Evolutionary conservation across 2,113 vertebrate species (phyloP).

Genomic region (Nothobranchius furzeri): DNA sequence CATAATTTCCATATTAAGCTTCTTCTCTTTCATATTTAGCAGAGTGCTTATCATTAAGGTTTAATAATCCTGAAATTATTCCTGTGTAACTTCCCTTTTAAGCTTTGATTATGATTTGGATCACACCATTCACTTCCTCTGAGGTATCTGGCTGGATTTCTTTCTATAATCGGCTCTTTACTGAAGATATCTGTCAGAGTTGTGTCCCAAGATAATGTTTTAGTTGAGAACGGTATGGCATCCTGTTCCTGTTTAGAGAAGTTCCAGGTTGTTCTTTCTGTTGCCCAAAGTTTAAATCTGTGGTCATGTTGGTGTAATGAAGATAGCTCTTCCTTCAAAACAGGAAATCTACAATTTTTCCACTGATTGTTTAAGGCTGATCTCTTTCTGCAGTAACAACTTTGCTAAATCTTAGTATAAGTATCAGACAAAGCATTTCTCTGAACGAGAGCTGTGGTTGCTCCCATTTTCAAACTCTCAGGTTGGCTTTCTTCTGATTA

Average conservation of each 20-base stretch:
- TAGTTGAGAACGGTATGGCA: neutral
- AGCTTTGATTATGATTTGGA: slow-evolving; percentile 19
- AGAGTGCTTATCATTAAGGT: slow-evolving; percentile 23
- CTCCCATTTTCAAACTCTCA: too few species aligned
- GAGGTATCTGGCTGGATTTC: slow-evolving; percentile 8
- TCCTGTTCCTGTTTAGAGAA: neutral
- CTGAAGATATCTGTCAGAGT: neutral
- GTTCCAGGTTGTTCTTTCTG: neutral
- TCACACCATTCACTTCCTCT: slow-evolving; percentile 12
- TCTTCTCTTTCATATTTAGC: slow-evolving; percentile 19
- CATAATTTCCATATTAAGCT: slow-evolving; percentile 24
- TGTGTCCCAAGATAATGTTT: neutral
- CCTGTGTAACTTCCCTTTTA: slow-evolving; percentile 6
- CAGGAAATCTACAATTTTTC: too few species aligned
- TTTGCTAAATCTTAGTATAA: too few species aligned
- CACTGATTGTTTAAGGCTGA: too few species aligned
- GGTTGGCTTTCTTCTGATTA: too few species aligned
- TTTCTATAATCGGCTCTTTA: slow-evolving; percentile 2
- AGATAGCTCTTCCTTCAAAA: too few species aligned
- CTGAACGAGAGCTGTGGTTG: too few species aligned
- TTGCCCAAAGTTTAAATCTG: neutral
- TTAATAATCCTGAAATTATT: slow-evolving; percentile 16
- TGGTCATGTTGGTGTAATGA: neutral
- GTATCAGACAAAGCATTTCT: too few species aligned
- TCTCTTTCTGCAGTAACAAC: too few species aligned